Percentiles rank a stretch among this genome's conserved stretches.
These are phyloP conservation scores for Exephanes ischioxanthus DNA, from an alignment of 2,888 invertebrate species.

Conservation along the genomic window DNA sequence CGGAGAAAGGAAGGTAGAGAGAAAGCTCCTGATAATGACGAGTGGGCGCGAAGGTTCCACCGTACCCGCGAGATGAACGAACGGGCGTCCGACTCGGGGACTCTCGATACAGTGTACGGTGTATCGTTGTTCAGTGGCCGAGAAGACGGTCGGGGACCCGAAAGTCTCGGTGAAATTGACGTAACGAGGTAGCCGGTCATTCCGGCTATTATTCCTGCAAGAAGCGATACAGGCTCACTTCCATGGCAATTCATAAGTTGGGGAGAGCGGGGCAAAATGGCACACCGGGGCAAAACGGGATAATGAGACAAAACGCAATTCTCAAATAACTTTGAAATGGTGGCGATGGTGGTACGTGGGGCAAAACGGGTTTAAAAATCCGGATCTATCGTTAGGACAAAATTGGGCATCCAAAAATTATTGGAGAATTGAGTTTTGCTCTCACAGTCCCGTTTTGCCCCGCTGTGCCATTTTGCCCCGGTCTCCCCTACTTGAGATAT, in stretches of 20 bases:
- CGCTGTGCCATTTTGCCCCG: no score
- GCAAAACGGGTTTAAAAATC: no score
- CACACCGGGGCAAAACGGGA: no score
- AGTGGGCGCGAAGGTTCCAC: conserved; percentile 68
- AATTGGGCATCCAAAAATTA: no score
- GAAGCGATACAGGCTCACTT: conserved; percentile 2
- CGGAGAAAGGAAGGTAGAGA: conserved; percentile 71
- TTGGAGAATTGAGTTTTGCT: no score
- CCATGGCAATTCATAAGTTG: not conserved
- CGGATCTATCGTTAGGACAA: no score
- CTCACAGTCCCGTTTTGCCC: no score
- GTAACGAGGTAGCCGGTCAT: conserved; percentile 44
- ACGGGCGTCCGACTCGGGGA: conserved; percentile 24
- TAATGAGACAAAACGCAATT: no score
- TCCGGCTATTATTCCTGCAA: not conserved
- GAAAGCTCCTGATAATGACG: conserved; percentile 72
- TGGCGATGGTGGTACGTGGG: no score
- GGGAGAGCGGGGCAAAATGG: no score
- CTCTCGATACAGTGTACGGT: conserved; percentile 30
- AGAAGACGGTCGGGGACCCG: conserved; percentile 2
- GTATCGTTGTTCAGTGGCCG: conserved; percentile 16
- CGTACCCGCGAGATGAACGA: conserved; percentile 55
- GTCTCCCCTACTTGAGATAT: no score
- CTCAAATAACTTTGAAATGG: no score
- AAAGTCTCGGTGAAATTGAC: conserved; percentile 31